These are phyloP conservation scores for Apamea epomidion DNA, from an alignment of 2,888 invertebrate species.

Conservation along the genomic window DNA sequence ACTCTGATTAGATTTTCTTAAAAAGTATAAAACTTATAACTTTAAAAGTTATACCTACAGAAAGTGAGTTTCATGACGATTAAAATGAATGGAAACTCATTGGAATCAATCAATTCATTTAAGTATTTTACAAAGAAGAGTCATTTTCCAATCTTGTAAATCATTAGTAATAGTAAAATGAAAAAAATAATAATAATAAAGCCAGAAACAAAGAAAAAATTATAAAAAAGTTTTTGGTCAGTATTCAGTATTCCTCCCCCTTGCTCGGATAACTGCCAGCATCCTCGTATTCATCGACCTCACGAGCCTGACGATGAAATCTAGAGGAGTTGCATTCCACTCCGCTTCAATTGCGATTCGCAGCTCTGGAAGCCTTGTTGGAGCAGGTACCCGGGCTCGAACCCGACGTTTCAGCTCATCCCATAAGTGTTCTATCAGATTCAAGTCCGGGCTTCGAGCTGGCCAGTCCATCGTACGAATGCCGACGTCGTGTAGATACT, in stretches of 20 bases:
- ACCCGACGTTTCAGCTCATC: too few relatives aligned
- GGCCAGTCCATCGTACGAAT: background rate
- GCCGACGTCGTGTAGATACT: background rate
- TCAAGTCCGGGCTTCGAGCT: background rate
- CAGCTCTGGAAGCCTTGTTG: too few relatives aligned
- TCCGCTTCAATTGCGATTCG: too few relatives aligned
- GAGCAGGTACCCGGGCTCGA: too few relatives aligned
- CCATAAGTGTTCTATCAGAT: background rate
- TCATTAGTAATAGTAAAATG: background rate
- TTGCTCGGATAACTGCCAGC: too few relatives aligned
- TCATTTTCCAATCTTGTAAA: background rate
- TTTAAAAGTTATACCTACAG: background rate
- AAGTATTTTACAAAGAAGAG: background rate
- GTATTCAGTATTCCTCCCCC: too few relatives aligned
- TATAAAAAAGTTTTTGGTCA: too few relatives aligned
- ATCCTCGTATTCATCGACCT: background rate
- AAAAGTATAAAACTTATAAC: background rate
- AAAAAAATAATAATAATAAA: background rate
- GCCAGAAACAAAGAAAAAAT: too few relatives aligned
- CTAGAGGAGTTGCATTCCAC: background rate
- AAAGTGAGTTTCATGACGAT: background rate
- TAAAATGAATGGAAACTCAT: too few relatives aligned
- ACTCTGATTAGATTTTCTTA: background rate
- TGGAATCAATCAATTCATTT: background rate
- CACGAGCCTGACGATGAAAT: slow-evolving; percentile 5